Evolutionary conservation across 1,140 invertebrate species (phyloP), one percentile per base, ranked within the genome.

Genomic region (Ladona fulva): DNA sequence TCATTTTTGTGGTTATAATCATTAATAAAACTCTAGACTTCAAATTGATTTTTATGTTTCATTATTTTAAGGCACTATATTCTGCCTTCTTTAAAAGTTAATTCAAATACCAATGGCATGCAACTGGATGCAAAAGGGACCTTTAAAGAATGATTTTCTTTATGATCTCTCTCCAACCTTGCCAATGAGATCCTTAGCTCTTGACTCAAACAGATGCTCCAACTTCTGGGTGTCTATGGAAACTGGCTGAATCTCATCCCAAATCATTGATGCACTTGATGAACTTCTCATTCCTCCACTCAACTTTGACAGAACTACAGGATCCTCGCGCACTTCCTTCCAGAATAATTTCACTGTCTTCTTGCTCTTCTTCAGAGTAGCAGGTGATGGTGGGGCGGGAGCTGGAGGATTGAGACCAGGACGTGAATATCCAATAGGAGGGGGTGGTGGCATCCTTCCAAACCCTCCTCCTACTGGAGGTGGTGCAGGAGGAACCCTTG

Each of bases 341-440:
- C 98, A 99, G 85, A 99, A 99, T n/a, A 99, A 87, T 87, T 98
- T 98, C 6, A 99, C 93, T n/a, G 97, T 99, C 85, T 99, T 99
- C 84, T 98, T 98, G 81, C 91, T 96, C 84, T 98, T 98, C 83
- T 93, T 93, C 24, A 89, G 87, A 8, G 1, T 84, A 82, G 59
- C 84, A 52, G 84, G 85, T 22, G 86, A 85, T 75, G 81, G 83
- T 52, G 82, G 78, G 74, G 83, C 84, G 6, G 85, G 85, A 1
- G 86, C 85, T 44, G 85, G 84, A 76, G 83, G 84, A 22, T 83
- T 85, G 76, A 81, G 80, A 11, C 84, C 82, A 7, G 86, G 83
- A 66, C 80, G 82, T 10, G 84, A 80, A 14, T 83, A 80, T 80
- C 77, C 80, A 5, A 37, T 37, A 37, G 29, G n/a, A 11, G 77